Base-by-base conservation (phyloP, 2,888 invertebrate genomes). In the Lamellibrachia columna region DNA sequence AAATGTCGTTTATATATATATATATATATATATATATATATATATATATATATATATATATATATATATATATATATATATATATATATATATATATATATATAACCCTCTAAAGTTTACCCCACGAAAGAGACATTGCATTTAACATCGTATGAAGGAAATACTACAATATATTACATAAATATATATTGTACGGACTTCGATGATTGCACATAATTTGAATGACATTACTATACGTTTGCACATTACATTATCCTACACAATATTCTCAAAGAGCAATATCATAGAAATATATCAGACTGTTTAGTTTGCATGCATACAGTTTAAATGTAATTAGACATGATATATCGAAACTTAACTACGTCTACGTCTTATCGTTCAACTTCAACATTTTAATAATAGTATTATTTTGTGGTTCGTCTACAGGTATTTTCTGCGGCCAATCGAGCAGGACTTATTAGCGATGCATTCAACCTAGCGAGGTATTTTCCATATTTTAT, bases 381-480 rank as follows among this genome's bases (percentile, higher is more conserved):
- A 22, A 6, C 22, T 75, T 75, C 75, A 75, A 22, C 22, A 75
- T 75, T 22, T 75, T 15, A 75, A 75, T 75, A 22, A 75, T 75
- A n/a, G 15, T 75, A 4, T 11, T 75, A 22, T 22, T n/a, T 0
- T 22, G 75, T 75, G 75, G 75, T 75, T 75, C 75, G 58, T 90
- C 91, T 93, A 7, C 94, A 96, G 96, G 95, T 95, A 3, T 95
- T 96, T 91, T 94, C 95, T 2, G 94, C 95, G 52, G 95, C 96
- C 0, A 96, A 96, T 93, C 94, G 96, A 91, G 96, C 96, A 0
- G 96, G 96, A 28, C 94, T 96, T 4, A 96, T 96, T 22, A 96
- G 95, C 9, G 96, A 96, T 93, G 95, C 96, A 6, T 96, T 96
- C 92, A 95, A 96, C 92, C 93, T 96, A 22, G 96, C 96, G 55